These are phyloP conservation scores for Falco biarmicus DNA, from an alignment of 2,797 vertebrate species.

Conservation along the genomic window DNA sequence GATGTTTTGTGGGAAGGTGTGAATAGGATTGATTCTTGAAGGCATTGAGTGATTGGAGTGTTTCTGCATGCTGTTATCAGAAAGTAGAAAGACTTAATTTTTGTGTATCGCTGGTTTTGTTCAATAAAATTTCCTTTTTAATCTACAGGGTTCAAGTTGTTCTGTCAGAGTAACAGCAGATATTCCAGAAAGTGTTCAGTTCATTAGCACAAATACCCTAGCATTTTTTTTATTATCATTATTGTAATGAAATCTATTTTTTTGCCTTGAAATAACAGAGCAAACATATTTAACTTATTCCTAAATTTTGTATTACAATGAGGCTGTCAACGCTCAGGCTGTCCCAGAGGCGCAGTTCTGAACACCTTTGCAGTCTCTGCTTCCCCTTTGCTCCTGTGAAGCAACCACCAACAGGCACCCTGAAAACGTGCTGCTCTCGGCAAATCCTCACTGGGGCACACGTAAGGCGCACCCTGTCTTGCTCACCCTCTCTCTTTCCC, in stretches of 20 bases:
- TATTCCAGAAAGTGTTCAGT: constrained; percentile 5
- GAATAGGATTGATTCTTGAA: constrained; percentile 2
- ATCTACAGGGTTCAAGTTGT: constrained; percentile 11
- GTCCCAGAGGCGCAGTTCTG: not conserved
- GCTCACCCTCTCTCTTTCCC: not conserved
- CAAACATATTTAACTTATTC: not conserved
- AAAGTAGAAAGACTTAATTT: constrained; percentile 7
- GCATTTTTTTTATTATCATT: constrained; percentile 9
- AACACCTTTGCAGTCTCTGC: not conserved
- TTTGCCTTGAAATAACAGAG: not conserved
- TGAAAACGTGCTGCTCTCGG: not conserved
- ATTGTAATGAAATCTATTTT: not conserved
- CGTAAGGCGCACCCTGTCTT: accelerated
- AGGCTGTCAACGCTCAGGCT: not conserved
- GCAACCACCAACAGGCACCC: not conserved
- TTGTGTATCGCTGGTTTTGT: constrained; percentile 3
- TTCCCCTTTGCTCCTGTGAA: not conserved
- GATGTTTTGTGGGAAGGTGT: not conserved
- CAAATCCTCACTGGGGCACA: not conserved
- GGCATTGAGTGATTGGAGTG: not conserved
- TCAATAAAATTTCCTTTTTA: constrained; percentile 61
- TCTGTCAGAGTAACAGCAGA: not conserved
- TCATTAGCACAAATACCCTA: not conserved
- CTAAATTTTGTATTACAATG: not conserved
- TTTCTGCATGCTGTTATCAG: constrained; percentile 8